These are phyloP conservation scores for Amazona guildingii DNA, from an alignment of 2,113 vertebrate species.

Conservation along the genomic window DNA sequence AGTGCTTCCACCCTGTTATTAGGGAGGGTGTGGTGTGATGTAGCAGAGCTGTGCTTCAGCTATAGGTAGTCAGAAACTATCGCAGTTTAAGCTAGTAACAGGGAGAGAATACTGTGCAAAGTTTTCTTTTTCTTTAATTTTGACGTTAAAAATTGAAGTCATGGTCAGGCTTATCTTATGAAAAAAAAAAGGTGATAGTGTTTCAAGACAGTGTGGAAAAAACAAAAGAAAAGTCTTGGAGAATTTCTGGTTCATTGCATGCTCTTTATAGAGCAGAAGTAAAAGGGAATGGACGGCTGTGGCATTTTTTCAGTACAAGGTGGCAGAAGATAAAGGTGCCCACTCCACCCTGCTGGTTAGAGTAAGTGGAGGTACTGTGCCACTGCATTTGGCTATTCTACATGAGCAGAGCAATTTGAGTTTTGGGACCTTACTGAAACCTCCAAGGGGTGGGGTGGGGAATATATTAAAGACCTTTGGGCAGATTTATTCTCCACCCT, in stretches of 20 bases:
- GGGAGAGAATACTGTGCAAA: background rate
- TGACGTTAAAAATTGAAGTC: constrained; percentile 34
- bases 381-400: background rate
- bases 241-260: background rate
- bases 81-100: constrained; percentile 50
- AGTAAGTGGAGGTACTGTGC: background rate
- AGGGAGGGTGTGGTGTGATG: constrained; percentile 57
- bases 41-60: constrained; percentile 33
- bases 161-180: background rate
- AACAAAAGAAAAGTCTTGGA: background rate
- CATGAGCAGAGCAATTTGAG: background rate
- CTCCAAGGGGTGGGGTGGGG: background rate
- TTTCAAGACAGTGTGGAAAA: background rate
- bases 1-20: constrained; percentile 72
- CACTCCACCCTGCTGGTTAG: background rate
- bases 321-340: background rate
- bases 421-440: background rate
- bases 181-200: background rate
- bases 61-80: constrained; percentile 20
- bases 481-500: background rate
- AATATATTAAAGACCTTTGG: background rate
- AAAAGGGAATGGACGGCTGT: background rate
- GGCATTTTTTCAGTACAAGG: background rate
- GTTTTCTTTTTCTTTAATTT: constrained; percentile 52
- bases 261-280: background rate